phyloP scores from a whole-genome alignment of 2,797 vertebrate genomes.

The Alauda arvensis region DNA sequence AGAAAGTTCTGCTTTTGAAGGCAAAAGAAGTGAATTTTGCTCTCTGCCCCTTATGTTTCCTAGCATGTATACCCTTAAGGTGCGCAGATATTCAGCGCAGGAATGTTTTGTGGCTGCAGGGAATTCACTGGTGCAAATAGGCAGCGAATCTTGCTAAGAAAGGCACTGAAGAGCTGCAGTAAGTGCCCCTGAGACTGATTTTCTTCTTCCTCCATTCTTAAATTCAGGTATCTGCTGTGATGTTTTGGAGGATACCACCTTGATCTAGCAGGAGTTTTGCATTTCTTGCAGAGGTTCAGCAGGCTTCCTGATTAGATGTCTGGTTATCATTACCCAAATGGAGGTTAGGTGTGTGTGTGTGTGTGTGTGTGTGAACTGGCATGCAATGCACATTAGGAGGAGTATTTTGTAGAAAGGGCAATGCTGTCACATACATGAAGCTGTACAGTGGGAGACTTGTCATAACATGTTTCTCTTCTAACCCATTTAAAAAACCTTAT shows the following conservation, averaged over 20 bases:
- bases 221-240: background rate
- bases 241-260: background rate
- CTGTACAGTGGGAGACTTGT: background rate
- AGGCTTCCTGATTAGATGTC: background rate
- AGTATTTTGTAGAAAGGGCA: background rate
- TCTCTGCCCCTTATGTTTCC: background rate
- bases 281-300: background rate
- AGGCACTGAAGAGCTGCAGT: background rate
- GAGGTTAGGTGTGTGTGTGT: background rate
- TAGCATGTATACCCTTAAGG: background rate
- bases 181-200: background rate
- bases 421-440: background rate
- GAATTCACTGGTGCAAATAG: background rate
- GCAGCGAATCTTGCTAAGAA: background rate
- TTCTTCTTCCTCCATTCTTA: background rate
- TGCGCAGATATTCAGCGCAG: rapidly evolving
- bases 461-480: background rate
- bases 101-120: background rate
- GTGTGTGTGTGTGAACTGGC: background rate
- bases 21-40: background rate
- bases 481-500: background rate
- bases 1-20: background rate
- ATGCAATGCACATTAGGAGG: background rate
- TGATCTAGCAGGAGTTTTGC: background rate
- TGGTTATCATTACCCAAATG: background rate